phyloP scores from a whole-genome alignment of 2,113 vertebrate genomes.

The Pampusana beccarii region DNA sequence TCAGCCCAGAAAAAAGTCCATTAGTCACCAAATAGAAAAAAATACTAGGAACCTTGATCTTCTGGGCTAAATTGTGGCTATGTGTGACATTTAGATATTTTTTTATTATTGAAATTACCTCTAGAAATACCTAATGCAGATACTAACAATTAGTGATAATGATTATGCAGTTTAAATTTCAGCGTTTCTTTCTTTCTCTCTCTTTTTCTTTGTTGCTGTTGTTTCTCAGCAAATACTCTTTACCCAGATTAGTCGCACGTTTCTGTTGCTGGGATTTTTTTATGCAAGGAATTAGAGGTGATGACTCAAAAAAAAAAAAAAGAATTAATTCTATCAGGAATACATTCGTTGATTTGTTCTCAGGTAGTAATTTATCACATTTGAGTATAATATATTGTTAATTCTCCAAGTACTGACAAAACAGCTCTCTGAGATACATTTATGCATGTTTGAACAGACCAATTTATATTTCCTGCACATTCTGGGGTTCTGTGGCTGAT shows the following conservation, averaged over 20 bases:
- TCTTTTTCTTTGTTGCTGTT: not conserved
- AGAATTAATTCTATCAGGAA: slow-evolving; percentile 7
- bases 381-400: not conserved
- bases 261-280: not conserved
- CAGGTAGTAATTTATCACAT: not conserved
- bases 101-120: not conserved
- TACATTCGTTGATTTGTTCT: not conserved
- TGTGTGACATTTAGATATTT: not conserved
- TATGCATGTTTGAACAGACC: not conserved
- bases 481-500: not conserved
- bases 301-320: not conserved
- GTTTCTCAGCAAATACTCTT: not conserved
- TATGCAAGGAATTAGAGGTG: not conserved
- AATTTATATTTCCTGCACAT: not conserved
- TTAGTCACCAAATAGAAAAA: not conserved
- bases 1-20: not conserved
- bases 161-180: not conserved
- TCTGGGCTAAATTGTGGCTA: not conserved
- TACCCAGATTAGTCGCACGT: not conserved
- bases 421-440: not conserved
- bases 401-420: not conserved
- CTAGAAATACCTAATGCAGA: not conserved
- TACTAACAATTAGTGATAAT: not conserved
- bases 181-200: not conserved
- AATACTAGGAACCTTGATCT: not conserved